A percentile compares a stretch with the other conserved stretches of the same genome.
These are phyloP conservation scores for Nothocercus nigrocapillus DNA, from an alignment of 2,113 vertebrate genomes.

Conservation along the genomic window DNA sequence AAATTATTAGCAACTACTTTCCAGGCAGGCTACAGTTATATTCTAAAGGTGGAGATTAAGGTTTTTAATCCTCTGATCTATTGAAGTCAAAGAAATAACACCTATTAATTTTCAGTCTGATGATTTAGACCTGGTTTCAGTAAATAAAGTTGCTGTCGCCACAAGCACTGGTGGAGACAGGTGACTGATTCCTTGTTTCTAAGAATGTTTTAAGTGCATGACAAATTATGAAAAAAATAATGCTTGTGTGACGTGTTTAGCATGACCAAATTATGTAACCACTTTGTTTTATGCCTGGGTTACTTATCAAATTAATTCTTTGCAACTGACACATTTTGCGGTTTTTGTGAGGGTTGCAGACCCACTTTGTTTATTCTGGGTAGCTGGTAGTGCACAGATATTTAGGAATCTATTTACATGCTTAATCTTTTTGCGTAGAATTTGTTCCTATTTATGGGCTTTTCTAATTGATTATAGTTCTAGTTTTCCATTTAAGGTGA, in stretches of 20 bases:
- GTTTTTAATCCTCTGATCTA: not conserved
- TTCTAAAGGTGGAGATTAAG: not conserved
- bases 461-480: not conserved
- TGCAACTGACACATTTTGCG: not conserved
- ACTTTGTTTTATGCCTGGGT: not conserved
- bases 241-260: not conserved
- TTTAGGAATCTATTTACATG: not conserved
- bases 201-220: not conserved
- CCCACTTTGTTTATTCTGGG: not conserved
- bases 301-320: not conserved
- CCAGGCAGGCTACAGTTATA: not conserved
- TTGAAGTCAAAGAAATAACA: not conserved
- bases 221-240: not conserved
- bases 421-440: not conserved
- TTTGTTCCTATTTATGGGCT: constrained; percentile 1
- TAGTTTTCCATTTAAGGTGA: constrained; percentile 18
- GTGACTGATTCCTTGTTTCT: not conserved
- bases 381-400: not conserved
- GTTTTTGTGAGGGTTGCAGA: not conserved
- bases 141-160: not conserved
- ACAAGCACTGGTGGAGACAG: not conserved
- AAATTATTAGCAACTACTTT: not conserved
- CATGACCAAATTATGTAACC: not conserved
- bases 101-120: not conserved
- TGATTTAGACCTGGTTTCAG: not conserved